Base-by-base conservation (phyloP, 2,888 invertebrate genomes). In the Agonopterix heracliana region DNA sequence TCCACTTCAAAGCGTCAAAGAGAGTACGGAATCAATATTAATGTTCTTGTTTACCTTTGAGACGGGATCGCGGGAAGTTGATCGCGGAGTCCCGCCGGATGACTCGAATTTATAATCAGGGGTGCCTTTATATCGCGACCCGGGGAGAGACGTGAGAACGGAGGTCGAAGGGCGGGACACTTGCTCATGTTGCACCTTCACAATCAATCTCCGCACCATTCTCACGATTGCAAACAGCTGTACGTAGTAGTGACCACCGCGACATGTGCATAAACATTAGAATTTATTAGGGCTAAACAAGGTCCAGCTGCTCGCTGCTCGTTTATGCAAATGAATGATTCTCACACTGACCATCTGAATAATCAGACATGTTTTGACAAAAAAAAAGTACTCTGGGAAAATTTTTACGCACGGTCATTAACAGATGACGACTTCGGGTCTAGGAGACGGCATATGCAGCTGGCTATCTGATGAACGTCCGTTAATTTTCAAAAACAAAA, bases 41-140 rank as follows among this genome's bases (percentile, higher is more conserved):
- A 87, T 83, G 78, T 70, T 69, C 78, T 79, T 84, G 81, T 85
- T 83, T 83, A 80, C 80, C 77, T 83, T 85, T 85, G 82, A 82
- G 75, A 66, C 69, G 61, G 59, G 61, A 63, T 64, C 61, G 66
- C 66, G 78, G 67, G 72, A 68, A 69, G 73, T 65, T 69, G 70
- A 71, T 74, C 71, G 65, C 68, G 44, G 68, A 66, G 65, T 64
- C 73, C 64, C 75, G 71, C 68, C 74, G 79, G 79, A 77, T 78
- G 81, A 74, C 73, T 74, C 68, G 81, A 78, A 84, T 82, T 81
- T 74, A 80, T 81, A 84, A 84, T 81, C 76, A 78, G 78, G 82
- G 86, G 85, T 78, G 75, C 72, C 60, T 78, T 78, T 77, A 68
- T 68, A 60, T 55, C 57, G 54, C 54, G 52, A 46, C 57, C 53